Evolutionary conservation across 2,797 vertebrate species (phyloP).

Genomic region (Gallirallus australis): DNA sequence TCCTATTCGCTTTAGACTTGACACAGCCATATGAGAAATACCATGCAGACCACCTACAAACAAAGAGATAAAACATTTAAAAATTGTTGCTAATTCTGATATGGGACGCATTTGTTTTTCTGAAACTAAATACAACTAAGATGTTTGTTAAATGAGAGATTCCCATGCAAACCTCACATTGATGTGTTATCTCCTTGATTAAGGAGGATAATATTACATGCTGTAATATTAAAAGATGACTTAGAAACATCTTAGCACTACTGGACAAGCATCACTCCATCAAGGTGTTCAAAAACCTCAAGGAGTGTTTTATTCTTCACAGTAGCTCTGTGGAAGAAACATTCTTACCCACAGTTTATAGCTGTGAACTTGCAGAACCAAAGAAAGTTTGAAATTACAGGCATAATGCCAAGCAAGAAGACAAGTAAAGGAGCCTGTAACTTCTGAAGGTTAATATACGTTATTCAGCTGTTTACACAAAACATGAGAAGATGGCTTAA

Average conservation of each 20-base stretch:
- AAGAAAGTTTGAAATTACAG: neutral
- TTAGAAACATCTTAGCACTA: neutral
- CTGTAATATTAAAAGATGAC: neutral
- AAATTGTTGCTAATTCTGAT: neutral
- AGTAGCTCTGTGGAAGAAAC: neutral
- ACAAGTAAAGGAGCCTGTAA: neutral
- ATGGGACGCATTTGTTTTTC: neutral
- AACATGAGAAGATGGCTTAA: neutral
- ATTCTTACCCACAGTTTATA: neutral
- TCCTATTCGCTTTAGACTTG: neutral
- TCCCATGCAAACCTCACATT: neutral
- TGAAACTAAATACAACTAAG: neutral
- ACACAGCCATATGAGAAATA: neutral
- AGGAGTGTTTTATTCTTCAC: neutral
- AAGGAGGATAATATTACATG: too few relatives aligned
- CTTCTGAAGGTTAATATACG: neutral
- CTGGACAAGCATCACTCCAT: neutral
- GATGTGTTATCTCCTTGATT: neutral
- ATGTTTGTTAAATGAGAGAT: neutral
- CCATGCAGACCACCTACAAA: neutral
- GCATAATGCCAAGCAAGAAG: neutral
- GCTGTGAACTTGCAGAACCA: neutral
- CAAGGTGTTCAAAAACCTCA: neutral
- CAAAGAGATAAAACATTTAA: neutral
- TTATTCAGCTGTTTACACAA: conserved; percentile 7